A percentile compares a stretch with the other conserved stretches of the same genome.
Evolutionary conservation across 2,888 invertebrate species (phyloP).

Genomic region (Drosophila atripex): DNA sequence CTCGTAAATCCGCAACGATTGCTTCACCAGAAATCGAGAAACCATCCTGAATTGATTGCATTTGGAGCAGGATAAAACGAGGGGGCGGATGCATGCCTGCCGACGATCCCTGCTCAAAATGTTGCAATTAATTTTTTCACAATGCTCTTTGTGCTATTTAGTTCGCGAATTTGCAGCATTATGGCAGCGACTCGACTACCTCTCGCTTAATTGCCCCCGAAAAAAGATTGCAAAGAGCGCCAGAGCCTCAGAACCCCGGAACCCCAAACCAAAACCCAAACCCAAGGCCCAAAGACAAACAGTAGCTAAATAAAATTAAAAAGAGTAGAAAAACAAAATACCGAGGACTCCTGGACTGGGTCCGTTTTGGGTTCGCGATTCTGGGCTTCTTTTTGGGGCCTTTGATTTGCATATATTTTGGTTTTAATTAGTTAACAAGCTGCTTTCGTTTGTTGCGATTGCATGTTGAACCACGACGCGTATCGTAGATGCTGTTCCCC

Average conservation of each 20-base stretch:
- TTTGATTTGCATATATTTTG: constrained; percentile 83
- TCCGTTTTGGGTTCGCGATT: constrained; percentile 29
- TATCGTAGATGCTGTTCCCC: constrained; percentile 71
- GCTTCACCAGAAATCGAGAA: constrained; percentile 70
- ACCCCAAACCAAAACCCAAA: constrained; percentile 3
- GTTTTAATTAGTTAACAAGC: constrained; percentile 83
- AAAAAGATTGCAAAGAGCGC: constrained; percentile 29
- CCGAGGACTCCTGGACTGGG: constrained; percentile 8
- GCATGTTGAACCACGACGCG: constrained; percentile 79
- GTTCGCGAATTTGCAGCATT: constrained; percentile 52
- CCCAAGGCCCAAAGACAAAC: constrained; percentile 11
- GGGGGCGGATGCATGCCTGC: background rate
- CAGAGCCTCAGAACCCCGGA: constrained; percentile 1
- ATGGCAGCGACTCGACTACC: constrained; percentile 39
- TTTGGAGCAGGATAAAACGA: constrained; percentile 22
- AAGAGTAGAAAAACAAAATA: background rate
- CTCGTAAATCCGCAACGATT: constrained; percentile 71
- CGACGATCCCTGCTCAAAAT: constrained; percentile 76
- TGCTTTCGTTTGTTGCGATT: constrained; percentile 80
- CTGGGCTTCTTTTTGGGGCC: constrained; percentile 52
- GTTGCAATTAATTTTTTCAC: constrained; percentile 81
- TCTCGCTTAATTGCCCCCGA: constrained; percentile 44
- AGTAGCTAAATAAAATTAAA: constrained; percentile 25
- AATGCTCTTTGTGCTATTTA: constrained; percentile 75
- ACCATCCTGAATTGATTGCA: constrained; percentile 76